These are phyloP conservation scores for Meloe dianella DNA, from an alignment of 2,888 invertebrate species.

Conservation along the genomic window DNA sequence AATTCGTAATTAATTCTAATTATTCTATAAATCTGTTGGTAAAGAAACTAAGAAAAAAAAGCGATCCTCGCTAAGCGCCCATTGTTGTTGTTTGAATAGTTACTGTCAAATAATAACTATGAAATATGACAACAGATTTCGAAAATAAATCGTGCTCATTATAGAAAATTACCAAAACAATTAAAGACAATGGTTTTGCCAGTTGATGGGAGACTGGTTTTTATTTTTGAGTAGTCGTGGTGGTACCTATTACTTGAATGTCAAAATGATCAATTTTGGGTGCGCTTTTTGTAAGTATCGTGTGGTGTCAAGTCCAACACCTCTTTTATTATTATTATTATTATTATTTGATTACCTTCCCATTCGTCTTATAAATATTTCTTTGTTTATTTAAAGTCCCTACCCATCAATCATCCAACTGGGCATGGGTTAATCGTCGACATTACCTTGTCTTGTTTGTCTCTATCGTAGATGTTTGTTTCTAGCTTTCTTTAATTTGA, in stretches of 20 bases:
- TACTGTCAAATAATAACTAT: background rate
- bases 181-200: background rate
- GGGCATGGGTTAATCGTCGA: slow-evolving; percentile 26
- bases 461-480: slow-evolving; percentile 10
- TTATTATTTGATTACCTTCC: slow-evolving; percentile 2
- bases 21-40: background rate
- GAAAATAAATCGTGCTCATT: slow-evolving; percentile 6
- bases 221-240: background rate
- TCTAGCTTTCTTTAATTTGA: slow-evolving; percentile 21
- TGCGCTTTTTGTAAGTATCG: background rate
- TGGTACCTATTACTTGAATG: background rate
- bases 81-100: background rate
- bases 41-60: background rate
- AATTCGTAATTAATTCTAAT: slow-evolving; percentile 2
- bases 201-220: slow-evolving; percentile 3
- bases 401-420: slow-evolving; percentile 28
- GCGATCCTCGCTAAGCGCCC: background rate
- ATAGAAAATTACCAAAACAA: slow-evolving; percentile 2
- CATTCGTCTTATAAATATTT: slow-evolving; percentile 12
- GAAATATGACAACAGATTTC: background rate
- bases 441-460: slow-evolving; percentile 23
- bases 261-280: slow-evolving; percentile 4
- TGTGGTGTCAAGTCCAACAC: slow-evolving; percentile 22
- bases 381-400: slow-evolving; percentile 24
- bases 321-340: too few relatives aligned